phyloP scores from a whole-genome alignment of 2,113 vertebrate species.

The Amphiprion ocellaris region DNA sequence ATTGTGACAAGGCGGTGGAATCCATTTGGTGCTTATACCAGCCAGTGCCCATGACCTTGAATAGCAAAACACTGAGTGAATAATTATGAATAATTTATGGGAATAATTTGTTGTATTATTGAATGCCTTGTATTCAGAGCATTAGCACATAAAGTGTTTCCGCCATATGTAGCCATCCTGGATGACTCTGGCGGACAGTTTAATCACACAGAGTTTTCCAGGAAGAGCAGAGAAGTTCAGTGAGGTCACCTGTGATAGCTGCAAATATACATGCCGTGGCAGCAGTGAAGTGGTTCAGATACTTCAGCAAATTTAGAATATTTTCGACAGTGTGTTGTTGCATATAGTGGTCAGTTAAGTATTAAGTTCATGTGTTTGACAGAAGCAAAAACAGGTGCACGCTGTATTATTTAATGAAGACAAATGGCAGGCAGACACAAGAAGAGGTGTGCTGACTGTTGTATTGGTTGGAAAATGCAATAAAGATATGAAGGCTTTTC shows the following conservation, averaged over 20 bases:
- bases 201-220: constrained; percentile 22
- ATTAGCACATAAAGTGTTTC: constrained; percentile 49
- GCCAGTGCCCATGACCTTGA: constrained; percentile 55
- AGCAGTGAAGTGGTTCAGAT: not conserved
- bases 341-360: too few relatives aligned
- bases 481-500: too few relatives aligned
- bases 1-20: constrained; percentile 51
- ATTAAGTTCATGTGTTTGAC: too few relatives aligned
- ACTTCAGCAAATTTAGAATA: constrained; percentile 1
- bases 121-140: constrained; percentile 41
- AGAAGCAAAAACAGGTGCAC: too few relatives aligned
- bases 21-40: constrained; percentile 40
- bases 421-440: too few relatives aligned
- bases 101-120: constrained; percentile 62
- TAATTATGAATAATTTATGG: constrained; percentile 67
- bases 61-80: constrained; percentile 45
- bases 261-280: not conserved
- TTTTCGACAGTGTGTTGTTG: not conserved
- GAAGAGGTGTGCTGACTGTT: too few relatives aligned
- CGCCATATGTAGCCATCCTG: constrained; percentile 31
- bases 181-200: not conserved
- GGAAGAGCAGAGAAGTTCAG: not conserved
- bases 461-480: too few relatives aligned
- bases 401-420: too few relatives aligned
- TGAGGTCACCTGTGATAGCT: constrained; percentile 17